phyloP scores from a whole-genome alignment of 2,888 invertebrate genomes.

The Lasioglossum pauxillum region DNA sequence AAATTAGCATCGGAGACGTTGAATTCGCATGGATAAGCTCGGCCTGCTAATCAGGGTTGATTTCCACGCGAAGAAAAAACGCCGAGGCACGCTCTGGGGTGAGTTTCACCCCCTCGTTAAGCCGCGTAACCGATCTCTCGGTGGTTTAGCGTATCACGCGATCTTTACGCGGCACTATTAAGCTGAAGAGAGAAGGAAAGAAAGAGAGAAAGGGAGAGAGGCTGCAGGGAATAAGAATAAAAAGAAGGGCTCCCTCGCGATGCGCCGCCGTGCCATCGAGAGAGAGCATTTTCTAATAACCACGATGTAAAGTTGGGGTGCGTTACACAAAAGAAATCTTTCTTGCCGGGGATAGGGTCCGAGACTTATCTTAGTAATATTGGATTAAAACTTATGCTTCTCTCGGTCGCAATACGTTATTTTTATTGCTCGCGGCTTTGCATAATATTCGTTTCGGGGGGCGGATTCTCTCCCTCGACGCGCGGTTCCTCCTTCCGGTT shows the following conservation, averaged over 20 bases:
- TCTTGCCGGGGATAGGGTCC: slow-evolving; percentile 66
- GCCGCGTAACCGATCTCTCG: slow-evolving; percentile 22
- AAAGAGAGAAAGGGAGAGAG: slow-evolving; percentile 33
- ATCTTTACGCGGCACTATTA: slow-evolving; percentile 55
- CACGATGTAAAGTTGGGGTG: slow-evolving; percentile 83
- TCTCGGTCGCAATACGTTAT: slow-evolving; percentile 84
- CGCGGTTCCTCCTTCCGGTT: slow-evolving; percentile 52
- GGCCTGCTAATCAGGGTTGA: slow-evolving; percentile 1
- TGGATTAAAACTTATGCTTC: slow-evolving; percentile 85
- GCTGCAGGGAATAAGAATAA: slow-evolving; percentile 38
- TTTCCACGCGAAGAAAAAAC: neutral
- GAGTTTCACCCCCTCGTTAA: slow-evolving; percentile 1
- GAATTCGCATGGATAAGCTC: slow-evolving; percentile 1
- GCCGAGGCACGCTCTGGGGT: neutral
- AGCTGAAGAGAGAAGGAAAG: slow-evolving; percentile 19
- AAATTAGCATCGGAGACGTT: slow-evolving; percentile 6
- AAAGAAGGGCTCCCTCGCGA: slow-evolving; percentile 24
- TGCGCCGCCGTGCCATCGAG: slow-evolving; percentile 21
- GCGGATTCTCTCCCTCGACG: slow-evolving; percentile 14
- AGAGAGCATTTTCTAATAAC: slow-evolving; percentile 83
- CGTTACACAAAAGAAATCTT: slow-evolving; percentile 84
- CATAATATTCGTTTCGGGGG: slow-evolving; percentile 81
- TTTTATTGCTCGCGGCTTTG: slow-evolving; percentile 85
- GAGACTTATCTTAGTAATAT: slow-evolving; percentile 84
- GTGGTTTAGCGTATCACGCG: slow-evolving; percentile 13